These are phyloP conservation scores for Meriones unguiculatus DNA, from an alignment of 2,113 vertebrate genomes.

Conservation along the genomic window DNA sequence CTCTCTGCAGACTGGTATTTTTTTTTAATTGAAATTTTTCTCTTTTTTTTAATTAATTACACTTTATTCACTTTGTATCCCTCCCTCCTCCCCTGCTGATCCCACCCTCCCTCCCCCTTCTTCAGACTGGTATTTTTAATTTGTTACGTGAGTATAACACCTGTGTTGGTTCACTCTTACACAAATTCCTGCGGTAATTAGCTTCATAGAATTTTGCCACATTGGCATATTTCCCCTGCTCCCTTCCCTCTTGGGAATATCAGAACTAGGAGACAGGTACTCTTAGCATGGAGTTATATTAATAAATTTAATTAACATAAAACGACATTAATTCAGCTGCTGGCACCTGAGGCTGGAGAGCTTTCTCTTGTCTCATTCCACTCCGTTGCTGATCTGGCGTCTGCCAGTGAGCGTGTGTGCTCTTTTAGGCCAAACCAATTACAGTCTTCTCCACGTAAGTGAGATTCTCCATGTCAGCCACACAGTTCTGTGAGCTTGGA, in stretches of 20 bases:
- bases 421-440: not conserved
- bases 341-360: conserved; percentile 61
- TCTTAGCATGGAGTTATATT: conserved; percentile 76
- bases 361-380: not conserved
- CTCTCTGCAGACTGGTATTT: conserved; percentile 57
- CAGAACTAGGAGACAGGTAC: conserved; percentile 64
- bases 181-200: conserved; percentile 74
- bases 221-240: conserved; percentile 67
- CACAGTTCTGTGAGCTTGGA: not conserved
- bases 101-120: not conserved
- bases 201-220: conserved; percentile 64
- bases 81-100: too few species aligned
- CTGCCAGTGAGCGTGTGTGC: not conserved
- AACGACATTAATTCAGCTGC: conserved; percentile 71
- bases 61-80: too few species aligned
- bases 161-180: conserved; percentile 61
- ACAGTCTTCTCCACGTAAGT: not conserved
- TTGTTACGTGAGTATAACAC: conserved; percentile 61
- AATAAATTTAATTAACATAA: conserved; percentile 81
- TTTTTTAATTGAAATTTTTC: not conserved
- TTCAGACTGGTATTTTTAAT: conserved; percentile 58
- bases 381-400: not conserved
- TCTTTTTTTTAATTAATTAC: too few species aligned
- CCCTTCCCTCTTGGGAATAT: conserved; percentile 70
- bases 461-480: not conserved